Conservation (phyloP, 92 coral and sea anemone genomes). For the Parazoanthus darwini region DNA sequence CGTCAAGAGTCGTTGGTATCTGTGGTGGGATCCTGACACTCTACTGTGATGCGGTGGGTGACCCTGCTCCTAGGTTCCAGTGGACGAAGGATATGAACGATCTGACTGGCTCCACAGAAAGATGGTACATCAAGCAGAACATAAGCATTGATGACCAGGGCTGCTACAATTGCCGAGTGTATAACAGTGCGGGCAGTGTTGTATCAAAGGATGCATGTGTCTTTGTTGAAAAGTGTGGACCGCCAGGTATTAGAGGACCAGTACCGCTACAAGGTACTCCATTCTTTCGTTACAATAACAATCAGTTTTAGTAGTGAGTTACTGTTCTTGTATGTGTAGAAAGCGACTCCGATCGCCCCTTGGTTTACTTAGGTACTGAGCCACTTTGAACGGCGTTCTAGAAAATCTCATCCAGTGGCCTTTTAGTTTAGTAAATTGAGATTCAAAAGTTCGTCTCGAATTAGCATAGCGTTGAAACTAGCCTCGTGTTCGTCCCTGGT, state of each 20-base stretch:
- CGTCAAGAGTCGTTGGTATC: conserved; percentile 37
- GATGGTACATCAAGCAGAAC: conserved; percentile 62
- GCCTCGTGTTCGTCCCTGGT: no score
- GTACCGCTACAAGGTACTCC: not conserved
- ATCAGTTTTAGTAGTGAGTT: no score
- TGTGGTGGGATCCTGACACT: conserved; percentile 63
- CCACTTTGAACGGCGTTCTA: not conserved
- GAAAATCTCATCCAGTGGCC: not conserved
- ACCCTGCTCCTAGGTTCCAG: conserved; percentile 84
- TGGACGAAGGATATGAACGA: conserved; percentile 79
- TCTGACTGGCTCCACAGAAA: conserved; percentile 59
- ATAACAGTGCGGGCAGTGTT: conserved; percentile 65
- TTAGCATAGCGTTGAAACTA: no score
- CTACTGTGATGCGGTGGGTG: conserved; percentile 90
- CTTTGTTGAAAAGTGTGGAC: conserved; percentile 28
- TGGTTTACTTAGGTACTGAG: no score
- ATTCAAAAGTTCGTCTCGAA: no score
- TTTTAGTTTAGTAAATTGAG: no score
- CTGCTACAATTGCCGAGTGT: conserved; percentile 70
- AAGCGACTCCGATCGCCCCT: no score
- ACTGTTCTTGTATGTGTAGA: no score
- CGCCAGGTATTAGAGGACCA: not conserved
- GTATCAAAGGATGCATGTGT: conserved; percentile 53
- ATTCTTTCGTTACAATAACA: not conserved
- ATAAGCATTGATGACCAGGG: conserved; percentile 78